Conservation (phyloP, 2,888 invertebrate species). For the Colletes collaris region DNA sequence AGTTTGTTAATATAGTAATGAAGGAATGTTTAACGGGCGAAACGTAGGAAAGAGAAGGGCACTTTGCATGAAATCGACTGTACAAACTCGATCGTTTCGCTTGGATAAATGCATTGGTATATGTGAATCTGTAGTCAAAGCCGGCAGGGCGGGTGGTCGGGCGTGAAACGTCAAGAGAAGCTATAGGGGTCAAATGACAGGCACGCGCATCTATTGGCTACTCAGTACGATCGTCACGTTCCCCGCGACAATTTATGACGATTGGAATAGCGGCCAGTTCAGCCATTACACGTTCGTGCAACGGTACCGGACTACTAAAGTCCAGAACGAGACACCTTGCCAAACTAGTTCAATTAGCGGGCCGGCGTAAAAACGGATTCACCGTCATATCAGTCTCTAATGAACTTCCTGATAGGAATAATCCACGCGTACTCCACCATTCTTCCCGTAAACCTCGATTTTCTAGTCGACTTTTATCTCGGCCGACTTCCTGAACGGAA, state of each 20-base stretch:
- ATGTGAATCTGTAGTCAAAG: conserved; percentile 59
- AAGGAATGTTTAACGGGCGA: too few species aligned
- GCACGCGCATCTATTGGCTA: conserved; percentile 71
- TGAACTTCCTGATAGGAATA: conserved; percentile 52
- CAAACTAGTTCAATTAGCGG: conserved; percentile 74
- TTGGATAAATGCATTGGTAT: conserved; percentile 44
- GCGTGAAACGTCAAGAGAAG: conserved; percentile 39
- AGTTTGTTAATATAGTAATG: too few species aligned
- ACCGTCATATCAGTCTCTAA: conserved; percentile 35
- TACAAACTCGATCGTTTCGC: conserved; percentile 39
- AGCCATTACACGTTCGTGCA: conserved; percentile 62
- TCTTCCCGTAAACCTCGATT: conserved; percentile 8
- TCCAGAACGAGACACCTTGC: conserved; percentile 61
- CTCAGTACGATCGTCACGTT: conserved; percentile 77
- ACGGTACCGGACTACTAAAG: conserved; percentile 60
- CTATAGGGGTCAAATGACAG: conserved; percentile 66
- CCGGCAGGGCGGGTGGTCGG: conserved; percentile 28
- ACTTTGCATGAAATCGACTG: conserved; percentile 5
- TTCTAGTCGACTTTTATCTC: conserved; percentile 21
- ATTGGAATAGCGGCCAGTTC: conserved; percentile 75
- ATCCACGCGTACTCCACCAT: conserved; percentile 18
- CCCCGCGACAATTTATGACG: conserved; percentile 77
- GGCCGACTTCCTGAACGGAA: conserved; percentile 3
- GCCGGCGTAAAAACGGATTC: conserved; percentile 62
- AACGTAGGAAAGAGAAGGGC: not conserved